These are phyloP conservation scores for Quadroppia sp. DNA, from an alignment of 2,888 invertebrate genomes.

Conservation along the genomic window DNA sequence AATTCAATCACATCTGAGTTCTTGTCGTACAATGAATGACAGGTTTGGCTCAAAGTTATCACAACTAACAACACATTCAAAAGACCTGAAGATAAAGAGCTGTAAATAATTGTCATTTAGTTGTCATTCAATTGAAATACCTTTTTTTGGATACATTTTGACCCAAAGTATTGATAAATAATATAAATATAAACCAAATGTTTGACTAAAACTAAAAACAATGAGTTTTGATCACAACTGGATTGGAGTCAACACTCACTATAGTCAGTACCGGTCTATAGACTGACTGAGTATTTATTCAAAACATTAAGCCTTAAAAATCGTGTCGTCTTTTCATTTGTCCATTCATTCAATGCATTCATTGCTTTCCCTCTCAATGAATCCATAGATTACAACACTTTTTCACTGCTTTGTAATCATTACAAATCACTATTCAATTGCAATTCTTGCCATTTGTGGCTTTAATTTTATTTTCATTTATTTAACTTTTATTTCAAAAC, in stretches of 20 bases:
- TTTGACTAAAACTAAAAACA: background rate
- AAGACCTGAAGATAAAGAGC: constrained; percentile 7
- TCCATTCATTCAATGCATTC: background rate
- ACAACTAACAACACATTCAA: constrained; percentile 17
- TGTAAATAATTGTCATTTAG: too few species aligned
- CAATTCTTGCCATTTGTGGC: too few species aligned
- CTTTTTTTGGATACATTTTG: background rate
- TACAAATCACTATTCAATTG: too few species aligned
- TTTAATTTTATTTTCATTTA: too few species aligned
- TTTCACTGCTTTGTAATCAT: too few species aligned
- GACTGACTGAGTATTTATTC: too few species aligned
- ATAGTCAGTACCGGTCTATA: background rate
- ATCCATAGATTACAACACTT: too few species aligned
- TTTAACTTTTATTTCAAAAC: too few species aligned
- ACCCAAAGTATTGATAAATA: background rate
- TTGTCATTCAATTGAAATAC: background rate
- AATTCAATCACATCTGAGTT: constrained; percentile 74
- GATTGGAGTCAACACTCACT: background rate
- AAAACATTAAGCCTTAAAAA: background rate
- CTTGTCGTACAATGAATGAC: constrained; percentile 46
- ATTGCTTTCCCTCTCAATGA: background rate
- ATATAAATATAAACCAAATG: background rate
- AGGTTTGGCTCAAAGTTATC: background rate
- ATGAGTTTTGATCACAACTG: too few species aligned
- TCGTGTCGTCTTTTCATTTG: constrained; percentile 27